A percentile compares a stretch with the other conserved stretches of the same genome.
phyloP scores from a whole-genome alignment of 1,140 invertebrate species.

The Zaprionus lachaisei region DNA sequence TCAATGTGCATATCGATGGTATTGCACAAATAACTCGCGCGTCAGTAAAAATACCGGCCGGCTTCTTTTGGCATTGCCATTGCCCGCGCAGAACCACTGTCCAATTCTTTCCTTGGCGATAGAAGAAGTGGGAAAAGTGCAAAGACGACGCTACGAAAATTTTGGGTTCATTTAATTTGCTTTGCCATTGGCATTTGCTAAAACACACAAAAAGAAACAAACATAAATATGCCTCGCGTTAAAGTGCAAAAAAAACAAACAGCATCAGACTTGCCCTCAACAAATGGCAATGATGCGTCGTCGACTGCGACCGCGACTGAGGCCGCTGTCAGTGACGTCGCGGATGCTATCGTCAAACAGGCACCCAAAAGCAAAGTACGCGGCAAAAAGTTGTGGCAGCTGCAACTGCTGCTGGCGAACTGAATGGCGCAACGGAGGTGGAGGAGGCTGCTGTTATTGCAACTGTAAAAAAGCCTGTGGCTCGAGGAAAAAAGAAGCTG shows the following conservation, averaged over 20 bases:
- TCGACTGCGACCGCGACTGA: conserved; percentile 13
- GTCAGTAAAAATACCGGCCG: conserved; percentile 37
- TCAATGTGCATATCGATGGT: conserved; percentile 13
- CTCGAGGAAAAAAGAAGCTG: conserved; percentile 12
- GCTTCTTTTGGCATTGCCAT: conserved; percentile 54
- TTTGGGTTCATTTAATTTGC: conserved; percentile 18
- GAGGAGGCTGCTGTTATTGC: not conserved
- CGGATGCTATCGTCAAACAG: conserved; percentile 12
- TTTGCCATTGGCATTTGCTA: not conserved
- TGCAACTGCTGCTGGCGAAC: conserved; percentile 15
- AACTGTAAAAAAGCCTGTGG: not conserved
- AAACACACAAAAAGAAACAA: not conserved
- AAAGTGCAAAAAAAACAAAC: conserved; percentile 55
- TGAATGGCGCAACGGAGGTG: conserved; percentile 1
- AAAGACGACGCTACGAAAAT: not conserved
- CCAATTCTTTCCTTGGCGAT: conserved; percentile 38
- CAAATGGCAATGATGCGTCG: conserved; percentile 48
- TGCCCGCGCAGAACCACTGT: conserved; percentile 58
- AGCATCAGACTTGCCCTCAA: conserved; percentile 14
- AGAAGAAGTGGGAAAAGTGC: conserved; percentile 2
- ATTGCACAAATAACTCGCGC: conserved; percentile 16
- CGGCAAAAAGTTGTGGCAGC: conserved; percentile 25
- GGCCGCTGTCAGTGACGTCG: not conserved
- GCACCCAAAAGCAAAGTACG: conserved; percentile 52
- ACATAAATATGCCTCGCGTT: conserved; percentile 54